Evolutionary conservation across 2,113 vertebrate species (phyloP).

Genomic region (Labrus mixtus): DNA sequence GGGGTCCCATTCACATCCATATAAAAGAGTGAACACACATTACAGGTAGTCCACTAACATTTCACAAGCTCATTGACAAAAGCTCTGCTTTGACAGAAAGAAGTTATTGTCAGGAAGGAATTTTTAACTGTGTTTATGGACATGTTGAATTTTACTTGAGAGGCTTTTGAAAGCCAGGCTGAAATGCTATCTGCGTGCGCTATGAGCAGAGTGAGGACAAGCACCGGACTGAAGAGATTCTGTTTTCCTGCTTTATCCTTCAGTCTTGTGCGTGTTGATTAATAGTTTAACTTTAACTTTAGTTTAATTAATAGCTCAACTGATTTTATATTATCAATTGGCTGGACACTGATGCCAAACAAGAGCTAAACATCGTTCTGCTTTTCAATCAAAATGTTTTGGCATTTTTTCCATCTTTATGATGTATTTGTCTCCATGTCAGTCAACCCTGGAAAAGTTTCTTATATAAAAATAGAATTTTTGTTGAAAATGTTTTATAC

Average conservation of each 20-base stretch:
- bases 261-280: not conserved
- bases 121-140: conserved; percentile 61
- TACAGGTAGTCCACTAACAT: conserved; percentile 46
- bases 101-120: conserved; percentile 62
- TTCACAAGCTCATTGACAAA: conserved; percentile 63
- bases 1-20: not conserved
- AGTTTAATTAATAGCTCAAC: too few relatives aligned
- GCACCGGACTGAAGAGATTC: not conserved
- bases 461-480: too few relatives aligned
- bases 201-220: conserved; percentile 24
- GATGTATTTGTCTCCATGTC: too few relatives aligned
- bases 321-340: conserved; percentile 1
- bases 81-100: conserved; percentile 40
- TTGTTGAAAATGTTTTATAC: too few relatives aligned
- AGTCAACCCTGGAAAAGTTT: too few relatives aligned
- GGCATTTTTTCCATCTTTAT: too few relatives aligned
- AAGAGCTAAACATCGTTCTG: conserved; percentile 7
- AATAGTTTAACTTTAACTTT: too few relatives aligned
- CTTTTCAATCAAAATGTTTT: not conserved
- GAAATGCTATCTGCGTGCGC: conserved; percentile 37
- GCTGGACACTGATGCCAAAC: conserved; percentile 4
- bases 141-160: conserved; percentile 65
- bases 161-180: conserved; percentile 35
- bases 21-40: conserved; percentile 54
- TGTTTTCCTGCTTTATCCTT: conserved; percentile 25